Base-by-base conservation (phyloP, 2,113 vertebrate species). In the Chunga burmeisteri region DNA sequence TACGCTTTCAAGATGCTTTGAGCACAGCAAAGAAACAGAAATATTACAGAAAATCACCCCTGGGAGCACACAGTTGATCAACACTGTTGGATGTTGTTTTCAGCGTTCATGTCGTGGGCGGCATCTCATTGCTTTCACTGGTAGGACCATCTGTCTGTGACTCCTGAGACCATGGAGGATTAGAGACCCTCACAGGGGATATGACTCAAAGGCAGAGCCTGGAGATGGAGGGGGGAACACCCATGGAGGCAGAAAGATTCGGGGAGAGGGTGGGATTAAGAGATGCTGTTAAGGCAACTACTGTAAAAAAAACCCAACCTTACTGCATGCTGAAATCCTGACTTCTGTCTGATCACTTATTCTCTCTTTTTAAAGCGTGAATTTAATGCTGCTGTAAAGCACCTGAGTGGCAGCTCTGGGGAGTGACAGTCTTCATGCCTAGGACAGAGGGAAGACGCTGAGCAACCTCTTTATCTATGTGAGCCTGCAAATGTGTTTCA, bases 391-490 rank as follows among this genome's bases (percentile, higher is more conserved):
- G 30, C 46, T 73, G 22, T 46, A 44, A 72, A 91, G 16, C 29
- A 5, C 10, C 44, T 19, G 40, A 47, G 16, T 29, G 25, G 15
- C 26, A 47, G 30, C 19, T 65, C 49, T 50, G 40, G 27, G 34
- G 10, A 67, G 3, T 0, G 0, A 6, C 27, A 14, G 4, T 13
- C 16, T 36, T 6, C 5, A 10, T 67, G 27, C 7, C 9, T 34
- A 34, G 30, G 30, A 38, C 16, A 34, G 40, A 56, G 13, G 15
- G 34, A 91, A 49, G 40, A 79, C 78, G 50, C 7, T 0, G 0
- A 38, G 7, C 25, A 72, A 81, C 26, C 1, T 22, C 56, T 62
- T n/a, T 67, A 38, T 47, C 42, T 22, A 12, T 0, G 0, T 0
- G 2, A 65, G 9, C 20, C 23, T 66, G 30, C 10, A 90, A 65